phyloP scores from a whole-genome alignment of 2,797 vertebrate species.

The Ataeniobius toweri region DNA sequence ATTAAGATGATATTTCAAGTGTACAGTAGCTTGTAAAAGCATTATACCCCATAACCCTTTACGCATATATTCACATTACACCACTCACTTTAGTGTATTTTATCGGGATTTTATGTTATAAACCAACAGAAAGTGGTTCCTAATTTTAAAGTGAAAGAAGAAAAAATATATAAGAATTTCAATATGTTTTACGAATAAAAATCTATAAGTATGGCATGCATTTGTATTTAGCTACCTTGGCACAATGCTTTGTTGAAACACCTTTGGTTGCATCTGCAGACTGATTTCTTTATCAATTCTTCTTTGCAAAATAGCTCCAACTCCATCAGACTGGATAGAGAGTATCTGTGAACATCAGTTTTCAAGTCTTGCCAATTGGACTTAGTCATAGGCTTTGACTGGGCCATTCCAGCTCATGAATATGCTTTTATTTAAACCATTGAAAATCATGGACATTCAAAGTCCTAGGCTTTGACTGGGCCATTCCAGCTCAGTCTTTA shows the following conservation, averaged over 20 bases:
- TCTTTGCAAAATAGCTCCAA: too few relatives aligned
- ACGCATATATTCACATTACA: too few relatives aligned
- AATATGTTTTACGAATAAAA: not conserved
- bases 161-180: not conserved
- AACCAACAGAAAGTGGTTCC: not conserved
- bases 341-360: not conserved
- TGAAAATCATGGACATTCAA: too few relatives aligned
- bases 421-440: too few relatives aligned
- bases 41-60: not conserved
- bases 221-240: too few relatives aligned
- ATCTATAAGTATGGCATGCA: too few relatives aligned
- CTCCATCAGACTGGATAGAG: not conserved
- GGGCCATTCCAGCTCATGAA: not conserved
- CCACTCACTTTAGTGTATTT: not conserved
- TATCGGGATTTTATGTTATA: not conserved
- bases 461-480: not conserved
- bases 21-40: not conserved
- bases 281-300: not conserved
- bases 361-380: not conserved
- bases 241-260: not conserved
- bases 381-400: not conserved
- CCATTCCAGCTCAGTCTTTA: not conserved
- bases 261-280: not conserved
- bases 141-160: not conserved
- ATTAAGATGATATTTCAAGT: slow-evolving; percentile 48